Percentiles rank a stretch among this genome's conserved stretches.
phyloP scores from a whole-genome alignment of 23 tunicate species.

The Phallusia fumigata region DNA sequence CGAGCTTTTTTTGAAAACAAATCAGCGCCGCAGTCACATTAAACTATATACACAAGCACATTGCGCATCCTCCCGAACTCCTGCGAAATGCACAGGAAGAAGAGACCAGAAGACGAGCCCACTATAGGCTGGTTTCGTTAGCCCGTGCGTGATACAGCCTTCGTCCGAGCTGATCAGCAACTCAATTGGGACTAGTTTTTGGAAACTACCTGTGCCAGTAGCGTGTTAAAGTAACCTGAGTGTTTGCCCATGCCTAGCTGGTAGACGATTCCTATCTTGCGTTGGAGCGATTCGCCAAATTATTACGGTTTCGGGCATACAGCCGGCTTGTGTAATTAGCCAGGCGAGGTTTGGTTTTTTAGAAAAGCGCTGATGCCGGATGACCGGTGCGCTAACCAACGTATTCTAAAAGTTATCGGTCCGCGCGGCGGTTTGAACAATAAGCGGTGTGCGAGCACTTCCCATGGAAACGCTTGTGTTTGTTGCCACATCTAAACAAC shows the following conservation, averaged over 20 bases:
- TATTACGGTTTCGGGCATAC: too few species aligned
- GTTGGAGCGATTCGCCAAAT: too few species aligned
- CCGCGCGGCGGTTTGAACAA: too few species aligned
- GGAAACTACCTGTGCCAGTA: background rate
- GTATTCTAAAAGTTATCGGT: too few species aligned
- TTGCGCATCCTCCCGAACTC: constrained; percentile 8
- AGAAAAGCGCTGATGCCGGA: too few species aligned
- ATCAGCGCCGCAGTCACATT: background rate
- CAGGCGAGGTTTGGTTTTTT: too few species aligned
- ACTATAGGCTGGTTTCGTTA: background rate
- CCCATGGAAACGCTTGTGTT: background rate
- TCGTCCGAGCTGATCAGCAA: background rate
- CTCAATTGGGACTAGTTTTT: background rate
- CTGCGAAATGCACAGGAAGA: constrained; percentile 12
- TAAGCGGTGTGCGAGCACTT: too few species aligned
- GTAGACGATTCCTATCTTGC: too few species aligned
- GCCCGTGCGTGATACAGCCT: background rate
- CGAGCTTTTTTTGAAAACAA: constrained; percentile 4
- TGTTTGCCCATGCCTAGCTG: too few species aligned
- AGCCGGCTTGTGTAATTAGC: too few species aligned
- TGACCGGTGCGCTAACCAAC: too few species aligned
- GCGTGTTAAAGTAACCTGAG: too few species aligned
- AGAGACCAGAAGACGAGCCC: background rate
- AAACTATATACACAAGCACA: constrained; percentile 1
- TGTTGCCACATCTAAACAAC: background rate